Percentiles rank a stretch among this genome's conserved stretches.
phyloP scores from a whole-genome alignment of 2,888 invertebrate species.

The Sepiola atlantica region DNA sequence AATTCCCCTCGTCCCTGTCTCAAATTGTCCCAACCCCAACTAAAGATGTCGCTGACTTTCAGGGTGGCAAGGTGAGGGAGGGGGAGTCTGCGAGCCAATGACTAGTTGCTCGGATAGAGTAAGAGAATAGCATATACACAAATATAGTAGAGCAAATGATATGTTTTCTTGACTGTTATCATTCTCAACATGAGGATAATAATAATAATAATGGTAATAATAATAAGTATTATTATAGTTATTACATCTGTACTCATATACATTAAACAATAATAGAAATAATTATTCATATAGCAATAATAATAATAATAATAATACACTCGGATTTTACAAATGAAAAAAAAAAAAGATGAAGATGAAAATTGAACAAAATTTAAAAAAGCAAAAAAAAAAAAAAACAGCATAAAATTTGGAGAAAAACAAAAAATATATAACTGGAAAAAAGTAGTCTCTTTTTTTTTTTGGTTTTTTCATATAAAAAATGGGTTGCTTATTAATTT shows the following conservation, averaged over 20 bases:
- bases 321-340: conserved; percentile 16
- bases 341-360: not conserved
- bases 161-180: conserved; percentile 32
- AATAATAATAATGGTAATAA: conserved; percentile 17
- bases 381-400: not conserved
- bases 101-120: conserved; percentile 19
- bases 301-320: too few species aligned
- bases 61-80: not conserved
- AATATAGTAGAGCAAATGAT: not conserved
- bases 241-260: conserved; percentile 24
- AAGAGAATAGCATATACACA: conserved; percentile 32
- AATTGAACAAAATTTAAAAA: not conserved
- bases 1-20: not conserved
- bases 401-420: not conserved
- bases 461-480: not conserved
- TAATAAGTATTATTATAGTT: not conserved
- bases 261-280: conserved; percentile 36
- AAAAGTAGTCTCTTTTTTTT: not conserved
- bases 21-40: not conserved
- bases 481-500: not conserved
- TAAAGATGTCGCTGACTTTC: not conserved
- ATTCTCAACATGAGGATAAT: conserved; percentile 13
- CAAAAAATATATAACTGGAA: not conserved
- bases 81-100: not conserved
- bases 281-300: not conserved